Evolutionary conservation across 2,888 invertebrate genomes (phyloP).

Genomic region (Drosophila longiperda): DNA sequence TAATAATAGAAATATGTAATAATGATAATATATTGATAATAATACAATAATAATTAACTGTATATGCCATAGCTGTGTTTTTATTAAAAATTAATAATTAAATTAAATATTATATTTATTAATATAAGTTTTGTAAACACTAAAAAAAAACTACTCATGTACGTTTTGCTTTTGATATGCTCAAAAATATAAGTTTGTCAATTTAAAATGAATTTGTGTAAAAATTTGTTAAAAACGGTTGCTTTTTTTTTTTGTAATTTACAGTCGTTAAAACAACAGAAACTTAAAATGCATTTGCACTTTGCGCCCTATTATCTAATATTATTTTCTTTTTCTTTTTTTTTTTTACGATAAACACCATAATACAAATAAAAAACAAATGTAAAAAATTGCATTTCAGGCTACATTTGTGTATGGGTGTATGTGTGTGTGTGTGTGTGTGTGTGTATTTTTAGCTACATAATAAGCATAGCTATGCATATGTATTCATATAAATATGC

Average conservation of each 20-base stretch:
- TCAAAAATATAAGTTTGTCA: constrained; percentile 44
- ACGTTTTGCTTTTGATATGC: constrained; percentile 31
- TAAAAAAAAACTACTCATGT: constrained; percentile 34
- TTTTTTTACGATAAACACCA: constrained; percentile 27
- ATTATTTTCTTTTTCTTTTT: background rate
- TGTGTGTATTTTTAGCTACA: constrained; percentile 24
- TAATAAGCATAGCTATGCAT: constrained; percentile 30
- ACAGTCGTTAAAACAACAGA: constrained; percentile 47
- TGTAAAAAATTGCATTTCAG: constrained; percentile 65
- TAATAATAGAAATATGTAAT: constrained; percentile 27
- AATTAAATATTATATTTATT: constrained; percentile 53
- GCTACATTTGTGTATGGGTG: constrained; percentile 35
- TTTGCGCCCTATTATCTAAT: constrained; percentile 25
- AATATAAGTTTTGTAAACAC: constrained; percentile 44
- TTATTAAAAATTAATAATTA: constrained; percentile 63
- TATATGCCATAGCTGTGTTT: constrained; percentile 47
- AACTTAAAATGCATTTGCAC: constrained; percentile 47
- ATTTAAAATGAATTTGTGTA: constrained; percentile 30
- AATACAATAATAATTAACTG: constrained; percentile 58
- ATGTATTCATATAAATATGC: constrained; percentile 6
- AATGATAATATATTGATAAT: constrained; percentile 44
- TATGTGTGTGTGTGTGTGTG: constrained; percentile 10
- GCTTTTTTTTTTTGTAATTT: constrained; percentile 39
- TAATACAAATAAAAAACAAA: constrained; percentile 37
- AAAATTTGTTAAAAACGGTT: constrained; percentile 4